phyloP scores from a whole-genome alignment of 2,797 vertebrate genomes.

The Aotus griseimembra region DNA sequence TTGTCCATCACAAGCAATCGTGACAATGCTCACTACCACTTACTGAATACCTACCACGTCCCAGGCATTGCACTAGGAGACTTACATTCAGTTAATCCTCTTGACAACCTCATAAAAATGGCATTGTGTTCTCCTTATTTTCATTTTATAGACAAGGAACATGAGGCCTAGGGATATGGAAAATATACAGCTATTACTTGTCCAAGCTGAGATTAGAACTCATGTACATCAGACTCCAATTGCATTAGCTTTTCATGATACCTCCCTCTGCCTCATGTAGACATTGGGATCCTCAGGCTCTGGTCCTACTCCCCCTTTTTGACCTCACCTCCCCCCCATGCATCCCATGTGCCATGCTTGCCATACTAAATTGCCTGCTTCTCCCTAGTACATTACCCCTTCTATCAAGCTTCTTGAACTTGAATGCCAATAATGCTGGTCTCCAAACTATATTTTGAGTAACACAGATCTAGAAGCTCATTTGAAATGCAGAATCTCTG shows the following conservation, averaged over 20 bases:
- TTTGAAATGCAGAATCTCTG: neutral
- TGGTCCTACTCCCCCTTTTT: neutral
- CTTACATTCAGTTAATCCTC: neutral
- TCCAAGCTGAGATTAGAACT: neutral
- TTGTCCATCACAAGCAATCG: neutral
- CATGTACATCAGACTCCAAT: neutral
- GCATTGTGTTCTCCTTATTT: neutral
- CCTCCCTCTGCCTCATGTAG: neutral
- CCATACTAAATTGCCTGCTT: neutral
- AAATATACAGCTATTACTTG: neutral
- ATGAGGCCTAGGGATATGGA: neutral
- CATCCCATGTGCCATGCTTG: neutral
- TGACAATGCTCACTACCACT: neutral
- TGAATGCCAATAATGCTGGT: neutral
- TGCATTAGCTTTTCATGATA: neutral
- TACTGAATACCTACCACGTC: neutral
- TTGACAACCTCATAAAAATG: neutral
- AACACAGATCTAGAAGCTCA: neutral
- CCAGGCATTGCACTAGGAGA: neutral
- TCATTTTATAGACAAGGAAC: neutral
- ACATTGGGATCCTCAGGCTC: neutral
- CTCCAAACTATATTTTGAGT: neutral
- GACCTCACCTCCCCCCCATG: neutral
- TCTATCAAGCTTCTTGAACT: neutral
- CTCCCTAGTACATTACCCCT: neutral